phyloP scores from a whole-genome alignment of 2,797 vertebrate species.

The Leontocebus nigricollis region DNA sequence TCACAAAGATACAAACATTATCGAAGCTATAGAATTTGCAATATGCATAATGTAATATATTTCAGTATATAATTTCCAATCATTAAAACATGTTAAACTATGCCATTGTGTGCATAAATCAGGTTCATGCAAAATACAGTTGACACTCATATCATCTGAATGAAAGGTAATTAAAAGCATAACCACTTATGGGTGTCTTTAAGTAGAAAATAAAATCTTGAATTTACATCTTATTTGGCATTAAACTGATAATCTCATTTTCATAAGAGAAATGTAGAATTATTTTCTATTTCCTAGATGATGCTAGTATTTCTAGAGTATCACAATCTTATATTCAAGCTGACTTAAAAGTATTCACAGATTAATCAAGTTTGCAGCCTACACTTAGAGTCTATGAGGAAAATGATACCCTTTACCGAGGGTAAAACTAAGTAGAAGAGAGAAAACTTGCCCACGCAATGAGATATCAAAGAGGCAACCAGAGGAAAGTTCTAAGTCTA shows the following conservation, averaged over 20 bases:
- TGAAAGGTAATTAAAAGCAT: not conserved
- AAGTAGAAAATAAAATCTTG: not conserved
- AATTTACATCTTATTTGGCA: not conserved
- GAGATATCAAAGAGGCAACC: not conserved
- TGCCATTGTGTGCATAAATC: not conserved
- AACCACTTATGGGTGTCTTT: not conserved
- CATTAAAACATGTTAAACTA: constrained; percentile 19
- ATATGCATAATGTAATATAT: not conserved
- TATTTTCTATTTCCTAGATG: not conserved
- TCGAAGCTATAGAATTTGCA: not conserved
- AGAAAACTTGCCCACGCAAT: not conserved
- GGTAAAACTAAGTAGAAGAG: not conserved
- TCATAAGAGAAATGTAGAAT: not conserved
- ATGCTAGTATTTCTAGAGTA: not conserved
- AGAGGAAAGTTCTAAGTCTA: not conserved
- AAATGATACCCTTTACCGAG: not conserved
- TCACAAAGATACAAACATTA: constrained; percentile 39
- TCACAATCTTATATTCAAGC: not conserved
- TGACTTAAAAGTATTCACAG: not conserved
- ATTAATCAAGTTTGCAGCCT: not conserved
- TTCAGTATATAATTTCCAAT: constrained; percentile 14
- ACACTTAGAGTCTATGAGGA: not conserved
- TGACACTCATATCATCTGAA: not conserved
- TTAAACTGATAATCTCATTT: not conserved
- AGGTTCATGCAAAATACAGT: not conserved